phyloP scores from a whole-genome alignment of 2,113 vertebrate genomes.

The Phocoena sinus region DNA sequence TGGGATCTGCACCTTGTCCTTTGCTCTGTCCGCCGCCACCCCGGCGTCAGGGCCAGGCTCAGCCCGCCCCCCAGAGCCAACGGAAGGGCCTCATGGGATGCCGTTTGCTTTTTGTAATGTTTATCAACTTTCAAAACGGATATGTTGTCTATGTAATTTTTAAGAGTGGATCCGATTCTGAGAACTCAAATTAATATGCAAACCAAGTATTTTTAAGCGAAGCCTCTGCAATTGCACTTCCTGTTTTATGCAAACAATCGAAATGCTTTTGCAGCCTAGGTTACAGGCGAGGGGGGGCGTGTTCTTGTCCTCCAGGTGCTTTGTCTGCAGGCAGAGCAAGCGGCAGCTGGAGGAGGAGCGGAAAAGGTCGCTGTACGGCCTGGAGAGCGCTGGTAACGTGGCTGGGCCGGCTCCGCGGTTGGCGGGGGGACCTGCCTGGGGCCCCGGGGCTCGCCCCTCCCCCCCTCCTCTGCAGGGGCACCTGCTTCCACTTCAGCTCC shows the following conservation, averaged over 20 bases:
- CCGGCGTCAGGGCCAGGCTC: not conserved
- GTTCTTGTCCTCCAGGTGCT: constrained; percentile 76
- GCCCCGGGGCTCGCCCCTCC: not conserved
- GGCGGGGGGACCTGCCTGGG: too few relatives aligned
- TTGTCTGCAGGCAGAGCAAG: constrained; percentile 79
- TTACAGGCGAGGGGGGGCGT: accelerated
- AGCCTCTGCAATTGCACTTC: accelerated
- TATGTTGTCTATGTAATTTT: not conserved
- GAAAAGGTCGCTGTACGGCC: constrained; percentile 45
- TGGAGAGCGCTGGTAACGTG: constrained; percentile 14
- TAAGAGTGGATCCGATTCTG: not conserved
- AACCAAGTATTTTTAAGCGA: accelerated
- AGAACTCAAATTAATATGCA: not conserved
- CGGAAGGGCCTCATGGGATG: not conserved
- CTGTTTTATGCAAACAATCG: accelerated
- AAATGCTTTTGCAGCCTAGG: accelerated
- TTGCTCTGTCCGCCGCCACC: accelerated
- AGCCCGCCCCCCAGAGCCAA: not conserved
- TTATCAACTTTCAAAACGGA: not conserved
- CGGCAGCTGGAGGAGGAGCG: constrained; percentile 76
- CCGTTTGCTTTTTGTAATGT: not conserved
- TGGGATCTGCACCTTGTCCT: not conserved
- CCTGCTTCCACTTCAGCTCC: not conserved
- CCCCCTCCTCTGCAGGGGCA: accelerated
- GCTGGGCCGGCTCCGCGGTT: not conserved